Percentiles rank a stretch among this genome's conserved stretches.
Conservation (phyloP, 1,140 invertebrate species). For the Lordiphosa collinella region DNA sequence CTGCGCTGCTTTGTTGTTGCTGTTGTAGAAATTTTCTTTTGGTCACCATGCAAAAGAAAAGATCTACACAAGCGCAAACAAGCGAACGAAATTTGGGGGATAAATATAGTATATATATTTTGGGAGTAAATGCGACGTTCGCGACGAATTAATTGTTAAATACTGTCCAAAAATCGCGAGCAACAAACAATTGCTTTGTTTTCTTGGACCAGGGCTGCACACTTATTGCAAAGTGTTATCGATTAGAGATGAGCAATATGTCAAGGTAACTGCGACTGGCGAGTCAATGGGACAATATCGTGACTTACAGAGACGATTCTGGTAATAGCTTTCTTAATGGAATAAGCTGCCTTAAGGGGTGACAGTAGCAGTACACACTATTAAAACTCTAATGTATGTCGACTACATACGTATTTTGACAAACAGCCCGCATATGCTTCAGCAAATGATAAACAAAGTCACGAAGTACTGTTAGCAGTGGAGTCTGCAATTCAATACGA, state of each 20-base stretch:
- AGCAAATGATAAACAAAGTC: too few relatives aligned
- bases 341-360: too few relatives aligned
- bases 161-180: conserved; percentile 35
- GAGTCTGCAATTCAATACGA: too few relatives aligned
- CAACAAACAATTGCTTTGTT: conserved; percentile 33
- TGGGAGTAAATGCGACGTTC: conserved; percentile 21
- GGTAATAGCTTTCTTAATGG: too few relatives aligned
- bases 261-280: too few relatives aligned
- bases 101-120: conserved; percentile 22
- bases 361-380: too few relatives aligned
- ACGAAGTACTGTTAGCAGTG: too few relatives aligned
- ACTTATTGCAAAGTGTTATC: background rate
- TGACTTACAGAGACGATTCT: too few relatives aligned
- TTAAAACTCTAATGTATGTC: too few relatives aligned
- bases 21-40: conserved; percentile 59
- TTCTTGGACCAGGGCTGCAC: background rate
- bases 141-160: conserved; percentile 50
- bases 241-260: background rate
- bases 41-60: conserved; percentile 66
- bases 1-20: conserved; percentile 54
- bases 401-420: too few relatives aligned
- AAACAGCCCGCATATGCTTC: too few relatives aligned
- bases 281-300: too few relatives aligned
- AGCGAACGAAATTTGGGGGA: conserved; percentile 31
- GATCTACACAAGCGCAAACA: conserved; percentile 51